These are phyloP conservation scores for Agriopis leucophaearia DNA, from an alignment of 2,888 invertebrate species.

Conservation along the genomic window DNA sequence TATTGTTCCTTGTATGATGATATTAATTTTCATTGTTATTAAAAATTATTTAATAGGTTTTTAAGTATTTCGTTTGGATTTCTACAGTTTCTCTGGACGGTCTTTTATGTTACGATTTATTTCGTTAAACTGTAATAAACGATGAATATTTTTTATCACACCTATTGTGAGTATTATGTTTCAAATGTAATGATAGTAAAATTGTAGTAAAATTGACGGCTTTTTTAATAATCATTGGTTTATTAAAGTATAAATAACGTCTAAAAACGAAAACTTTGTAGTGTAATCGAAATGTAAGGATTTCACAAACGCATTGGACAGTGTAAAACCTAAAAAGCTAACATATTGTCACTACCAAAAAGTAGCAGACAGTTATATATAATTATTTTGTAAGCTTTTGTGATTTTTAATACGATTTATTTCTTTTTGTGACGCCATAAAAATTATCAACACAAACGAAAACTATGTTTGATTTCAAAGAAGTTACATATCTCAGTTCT, in stretches of 20 bases:
- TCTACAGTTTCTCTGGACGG: conserved; percentile 33
- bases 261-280: neutral
- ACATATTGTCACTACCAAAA: too few species aligned
- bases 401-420: too few species aligned
- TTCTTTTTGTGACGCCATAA: too few species aligned
- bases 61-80: conserved; percentile 44
- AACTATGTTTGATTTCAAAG: neutral
- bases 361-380: neutral
- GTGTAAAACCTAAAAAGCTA: neutral
- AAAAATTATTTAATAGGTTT: conserved; percentile 49
- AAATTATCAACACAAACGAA: neutral
- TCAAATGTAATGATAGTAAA: conserved; percentile 11
- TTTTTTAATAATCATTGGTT: neutral
- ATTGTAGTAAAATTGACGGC: conserved; percentile 10
- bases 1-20: conserved; percentile 58
- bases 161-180: conserved; percentile 19
- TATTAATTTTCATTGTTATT: conserved; percentile 73
- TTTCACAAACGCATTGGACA: neutral
- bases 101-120: conserved; percentile 34
- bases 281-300: neutral
- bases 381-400: neutral
- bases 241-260: neutral
- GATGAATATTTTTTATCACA: conserved; percentile 35
- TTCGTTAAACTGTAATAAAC: conserved; percentile 32
- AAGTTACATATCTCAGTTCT: neutral